phyloP scores from a whole-genome alignment of 30 jellyfish, hydroid and myxozoan genomes.

The Nemopilema nomurai region DNA sequence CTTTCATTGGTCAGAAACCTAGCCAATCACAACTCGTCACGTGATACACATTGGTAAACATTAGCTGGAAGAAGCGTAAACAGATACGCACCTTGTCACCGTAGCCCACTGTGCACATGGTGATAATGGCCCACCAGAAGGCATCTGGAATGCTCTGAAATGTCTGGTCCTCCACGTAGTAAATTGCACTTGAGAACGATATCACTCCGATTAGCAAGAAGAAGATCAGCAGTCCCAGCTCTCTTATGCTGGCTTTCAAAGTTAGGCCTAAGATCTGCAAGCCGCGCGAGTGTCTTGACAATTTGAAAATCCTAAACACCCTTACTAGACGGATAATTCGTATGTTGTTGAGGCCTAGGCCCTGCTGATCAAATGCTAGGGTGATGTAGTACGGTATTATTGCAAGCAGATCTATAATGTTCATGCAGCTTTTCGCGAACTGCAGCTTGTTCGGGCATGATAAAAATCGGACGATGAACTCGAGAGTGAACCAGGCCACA shows the following conservation, averaged over 20 bases:
- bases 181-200: conserved; percentile 89
- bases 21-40: no score
- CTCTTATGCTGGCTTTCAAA: conserved; percentile 88
- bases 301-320: conserved; percentile 89
- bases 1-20: not conserved
- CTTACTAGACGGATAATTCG: conserved; percentile 90
- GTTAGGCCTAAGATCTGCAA: conserved; percentile 91
- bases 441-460: conserved; percentile 81
- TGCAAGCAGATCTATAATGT: conserved; percentile 80
- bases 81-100: conserved; percentile 81
- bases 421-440: conserved; percentile 74
- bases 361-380: conserved; percentile 64
- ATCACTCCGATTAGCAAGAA: conserved; percentile 87
- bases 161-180: conserved; percentile 79
- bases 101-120: conserved; percentile 98
- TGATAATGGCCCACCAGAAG: conserved; percentile 99
- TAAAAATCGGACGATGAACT: conserved; percentile 72
- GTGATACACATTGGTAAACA: no score
- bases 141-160: conserved; percentile 96
- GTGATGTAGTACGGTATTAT: conserved; percentile 87
- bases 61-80: not conserved
- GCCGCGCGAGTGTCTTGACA: conserved; percentile 96
- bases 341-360: conserved; percentile 76
- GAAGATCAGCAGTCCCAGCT: conserved; percentile 86
- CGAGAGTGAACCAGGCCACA: conserved; percentile 94